A percentile compares a stretch with the other conserved stretches of the same genome.
These are phyloP conservation scores for Ischnus inquisitorius DNA, from an alignment of 2,888 invertebrate genomes.

Conservation along the genomic window DNA sequence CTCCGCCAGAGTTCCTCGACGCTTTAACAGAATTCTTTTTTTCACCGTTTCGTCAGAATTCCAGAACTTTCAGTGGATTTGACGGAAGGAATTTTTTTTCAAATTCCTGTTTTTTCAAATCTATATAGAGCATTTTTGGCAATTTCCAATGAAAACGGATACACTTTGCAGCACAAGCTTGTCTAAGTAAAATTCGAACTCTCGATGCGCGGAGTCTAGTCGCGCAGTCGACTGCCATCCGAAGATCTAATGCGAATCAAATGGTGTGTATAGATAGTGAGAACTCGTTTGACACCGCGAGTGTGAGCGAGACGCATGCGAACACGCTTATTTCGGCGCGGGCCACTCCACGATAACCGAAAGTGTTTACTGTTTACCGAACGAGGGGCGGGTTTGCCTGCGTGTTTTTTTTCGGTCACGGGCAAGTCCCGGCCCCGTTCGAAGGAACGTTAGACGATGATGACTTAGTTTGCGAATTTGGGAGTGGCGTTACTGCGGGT, in stretches of 20 bases:
- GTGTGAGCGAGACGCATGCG: constrained; percentile 49
- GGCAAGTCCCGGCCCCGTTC: constrained; percentile 56
- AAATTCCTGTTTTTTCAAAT: neutral
- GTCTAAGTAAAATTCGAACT: constrained; percentile 24
- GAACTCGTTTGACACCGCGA: constrained; percentile 4
- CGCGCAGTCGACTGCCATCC: constrained; percentile 4
- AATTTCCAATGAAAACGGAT: neutral
- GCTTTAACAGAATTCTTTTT: constrained; percentile 48
- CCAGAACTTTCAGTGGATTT: no score
- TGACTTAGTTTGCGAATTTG: constrained; percentile 18
- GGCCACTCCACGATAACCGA: constrained; percentile 72
- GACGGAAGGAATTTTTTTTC: neutral
- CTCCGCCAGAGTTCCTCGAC: constrained; percentile 75
- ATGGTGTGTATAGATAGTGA: constrained; percentile 71
- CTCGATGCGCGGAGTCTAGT: constrained; percentile 53
- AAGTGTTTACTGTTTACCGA: constrained; percentile 79
- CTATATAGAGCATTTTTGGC: neutral
- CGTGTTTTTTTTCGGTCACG: constrained; percentile 46
- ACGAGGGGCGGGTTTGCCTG: constrained; percentile 23
- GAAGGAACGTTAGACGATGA: constrained; percentile 53
- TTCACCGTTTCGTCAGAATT: neutral
- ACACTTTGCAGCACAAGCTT: neutral
- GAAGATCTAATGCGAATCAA: constrained; percentile 79
- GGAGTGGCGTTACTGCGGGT: neutral
- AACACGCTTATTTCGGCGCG: constrained; percentile 54